Evolutionary conservation across 64 coral and sea anemone genomes (phyloP).

Genomic region (Montipora foliosa): DNA sequence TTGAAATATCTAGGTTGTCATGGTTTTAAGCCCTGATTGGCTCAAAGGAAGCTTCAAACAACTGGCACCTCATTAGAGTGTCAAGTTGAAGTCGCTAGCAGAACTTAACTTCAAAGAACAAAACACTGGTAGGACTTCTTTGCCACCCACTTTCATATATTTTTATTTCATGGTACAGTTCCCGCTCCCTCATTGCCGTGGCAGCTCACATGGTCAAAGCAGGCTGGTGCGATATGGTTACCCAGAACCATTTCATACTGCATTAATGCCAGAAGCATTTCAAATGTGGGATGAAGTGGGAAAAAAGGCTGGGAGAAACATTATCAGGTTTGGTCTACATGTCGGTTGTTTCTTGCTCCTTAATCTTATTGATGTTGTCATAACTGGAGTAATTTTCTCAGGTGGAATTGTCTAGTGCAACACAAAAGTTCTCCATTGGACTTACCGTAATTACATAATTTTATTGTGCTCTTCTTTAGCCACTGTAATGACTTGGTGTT

Average conservation of each 20-base stretch:
- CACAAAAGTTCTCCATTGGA: too few relatives aligned
- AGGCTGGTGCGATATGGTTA: conserved; percentile 71
- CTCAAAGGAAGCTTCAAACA: too few relatives aligned
- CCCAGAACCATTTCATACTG: not conserved
- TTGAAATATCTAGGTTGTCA: too few relatives aligned
- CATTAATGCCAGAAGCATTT: conserved; percentile 68
- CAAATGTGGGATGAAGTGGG: conserved; percentile 63
- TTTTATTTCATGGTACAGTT: conserved; percentile 38
- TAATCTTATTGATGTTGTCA: not conserved
- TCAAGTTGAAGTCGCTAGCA: too few relatives aligned
- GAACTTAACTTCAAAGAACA: too few relatives aligned
- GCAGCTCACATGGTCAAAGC: conserved; percentile 71
- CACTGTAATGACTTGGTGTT: too few relatives aligned
- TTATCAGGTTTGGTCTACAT: conserved; percentile 35
- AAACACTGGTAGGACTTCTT: too few relatives aligned
- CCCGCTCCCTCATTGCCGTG: conserved; percentile 63
- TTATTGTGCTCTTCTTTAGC: too few relatives aligned
- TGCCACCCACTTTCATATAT: not conserved
- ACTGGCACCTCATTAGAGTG: too few relatives aligned
- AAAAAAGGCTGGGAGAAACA: conserved; percentile 34
- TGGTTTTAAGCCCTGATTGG: too few relatives aligned
- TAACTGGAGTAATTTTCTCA: not conserved
- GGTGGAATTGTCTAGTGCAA: too few relatives aligned
- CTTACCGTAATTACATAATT: too few relatives aligned
- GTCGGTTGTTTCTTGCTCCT: not conserved